Conservation (phyloP, 2,797 vertebrate species). For the Lacerta bilineata region DNA sequence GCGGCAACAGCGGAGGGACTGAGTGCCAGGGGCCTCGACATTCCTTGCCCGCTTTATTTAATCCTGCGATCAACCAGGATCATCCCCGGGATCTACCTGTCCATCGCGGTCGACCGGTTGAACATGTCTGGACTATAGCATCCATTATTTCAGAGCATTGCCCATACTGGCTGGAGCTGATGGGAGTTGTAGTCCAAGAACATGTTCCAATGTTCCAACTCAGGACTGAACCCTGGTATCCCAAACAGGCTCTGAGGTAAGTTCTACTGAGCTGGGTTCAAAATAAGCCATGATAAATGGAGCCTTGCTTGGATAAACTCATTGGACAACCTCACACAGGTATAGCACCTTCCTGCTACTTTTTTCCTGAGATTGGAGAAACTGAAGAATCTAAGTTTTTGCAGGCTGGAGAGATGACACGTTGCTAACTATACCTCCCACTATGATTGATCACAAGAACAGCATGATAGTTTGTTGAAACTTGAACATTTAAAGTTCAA, state of each 20-base stretch:
- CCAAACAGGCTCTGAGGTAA: background rate
- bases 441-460: conserved; percentile 14
- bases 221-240: background rate
- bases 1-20: no score
- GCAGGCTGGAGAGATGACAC: conserved; percentile 7
- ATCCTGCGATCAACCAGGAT: no score
- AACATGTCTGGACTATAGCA: no score
- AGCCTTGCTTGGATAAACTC: background rate
- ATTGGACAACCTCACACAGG: background rate
- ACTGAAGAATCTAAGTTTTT: background rate
- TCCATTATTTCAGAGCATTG: no score
- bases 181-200: no score
- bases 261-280: background rate
- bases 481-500: conserved; percentile 60
- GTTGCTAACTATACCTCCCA: conserved; percentile 40
- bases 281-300: background rate
- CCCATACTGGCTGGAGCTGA: no score
- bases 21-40: no score
- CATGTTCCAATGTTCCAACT: no score
- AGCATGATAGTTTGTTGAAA: background rate
- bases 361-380: background rate
- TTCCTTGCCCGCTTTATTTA: no score
- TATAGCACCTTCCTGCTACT: conserved; percentile 29
- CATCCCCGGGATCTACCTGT: no score
- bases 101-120: no score